phyloP scores from a whole-genome alignment of 1,140 invertebrate genomes.

The Drosophila nikananu region DNA sequence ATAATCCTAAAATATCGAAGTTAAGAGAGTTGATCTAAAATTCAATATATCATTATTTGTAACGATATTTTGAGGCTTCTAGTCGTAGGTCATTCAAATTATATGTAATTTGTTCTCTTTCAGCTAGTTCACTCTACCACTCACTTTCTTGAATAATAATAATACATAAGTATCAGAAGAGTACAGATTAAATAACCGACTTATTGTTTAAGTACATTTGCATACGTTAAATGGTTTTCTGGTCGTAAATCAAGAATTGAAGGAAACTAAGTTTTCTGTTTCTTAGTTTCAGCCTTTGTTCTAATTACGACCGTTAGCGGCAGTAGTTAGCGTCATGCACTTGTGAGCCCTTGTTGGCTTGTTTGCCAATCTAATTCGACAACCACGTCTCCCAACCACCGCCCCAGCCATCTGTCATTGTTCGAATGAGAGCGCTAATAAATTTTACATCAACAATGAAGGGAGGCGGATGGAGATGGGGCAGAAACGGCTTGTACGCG shows the following conservation, averaged over 20 bases:
- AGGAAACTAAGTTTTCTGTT: conserved; percentile 13
- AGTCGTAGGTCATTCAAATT: too few species aligned
- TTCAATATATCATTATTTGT: too few species aligned
- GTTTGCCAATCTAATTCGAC: conserved; percentile 56
- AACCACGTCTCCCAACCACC: neutral
- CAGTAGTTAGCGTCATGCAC: conserved; percentile 26
- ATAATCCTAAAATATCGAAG: too few species aligned
- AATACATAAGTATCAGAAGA: neutral
- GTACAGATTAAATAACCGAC: neutral
- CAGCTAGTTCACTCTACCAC: neutral
- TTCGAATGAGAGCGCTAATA: conserved; percentile 50
- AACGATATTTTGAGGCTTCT: too few species aligned
- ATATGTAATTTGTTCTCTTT: neutral
- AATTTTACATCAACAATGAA: conserved; percentile 47
- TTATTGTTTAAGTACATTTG: neutral
- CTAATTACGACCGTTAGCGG: conserved; percentile 10
- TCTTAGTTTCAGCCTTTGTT: conserved; percentile 9
- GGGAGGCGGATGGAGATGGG: neutral
- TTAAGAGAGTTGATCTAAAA: too few species aligned
- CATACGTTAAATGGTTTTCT: neutral
- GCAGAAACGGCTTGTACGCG: conserved; percentile 8
- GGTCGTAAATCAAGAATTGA: neutral
- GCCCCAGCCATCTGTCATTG: conserved; percentile 25
- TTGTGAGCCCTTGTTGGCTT: conserved; percentile 36
- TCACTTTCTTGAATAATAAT: neutral